Evolutionary conservation across 2,113 vertebrate genomes (phyloP), one percentile per base, ranked within the genome.

Genomic region (Periophthalmodon schlosseri): DNA sequence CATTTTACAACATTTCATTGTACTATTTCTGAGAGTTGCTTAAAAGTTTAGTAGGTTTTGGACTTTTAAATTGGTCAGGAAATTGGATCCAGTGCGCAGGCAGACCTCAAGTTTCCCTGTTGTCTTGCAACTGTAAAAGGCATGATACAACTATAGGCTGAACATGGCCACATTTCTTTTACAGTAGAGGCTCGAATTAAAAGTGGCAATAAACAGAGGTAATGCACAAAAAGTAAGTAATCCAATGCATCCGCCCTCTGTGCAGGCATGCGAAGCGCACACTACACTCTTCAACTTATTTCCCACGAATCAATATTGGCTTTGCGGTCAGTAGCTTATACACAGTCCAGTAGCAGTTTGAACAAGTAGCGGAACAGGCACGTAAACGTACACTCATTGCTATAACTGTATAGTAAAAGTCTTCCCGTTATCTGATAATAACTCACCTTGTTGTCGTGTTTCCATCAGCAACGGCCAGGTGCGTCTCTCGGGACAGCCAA

Each of bases 381-480:
- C 14, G 16, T 11, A 5, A 64, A 20, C 61, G 10, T 36, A 9
- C 5, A 34, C 20, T 23, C 12, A 5, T 7, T n/a, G 46, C 0
- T 56, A 20, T 14, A 49, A 23, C 8, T 20, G 24, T 10, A 1
- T 23, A 15, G 16, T 46, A 33, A 9, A 15, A 49, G 49, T 0
- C 10, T 11, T 47, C 18, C 12, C 2, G 9, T 23, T 5, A 34
- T 16, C 2, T 20, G 8, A n/a, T 44, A 4, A 16, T 0, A 44
- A 69, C 92, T 91, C 81, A 94, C 94, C 93, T 87, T 92, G 93
- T 77, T 93, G 92, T 75, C 85, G 87, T 68, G 84, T 89, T 81
- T 94, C 94, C 94, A 94, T 94, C 63, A 56, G 71, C 5, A 39
- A 66, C 80, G 7, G 50, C 13, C 58, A 76, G 76, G 36, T 36